Evolutionary conservation across 2,113 vertebrate species (phyloP).

Genomic region (Amphilophus citrinellus): DNA sequence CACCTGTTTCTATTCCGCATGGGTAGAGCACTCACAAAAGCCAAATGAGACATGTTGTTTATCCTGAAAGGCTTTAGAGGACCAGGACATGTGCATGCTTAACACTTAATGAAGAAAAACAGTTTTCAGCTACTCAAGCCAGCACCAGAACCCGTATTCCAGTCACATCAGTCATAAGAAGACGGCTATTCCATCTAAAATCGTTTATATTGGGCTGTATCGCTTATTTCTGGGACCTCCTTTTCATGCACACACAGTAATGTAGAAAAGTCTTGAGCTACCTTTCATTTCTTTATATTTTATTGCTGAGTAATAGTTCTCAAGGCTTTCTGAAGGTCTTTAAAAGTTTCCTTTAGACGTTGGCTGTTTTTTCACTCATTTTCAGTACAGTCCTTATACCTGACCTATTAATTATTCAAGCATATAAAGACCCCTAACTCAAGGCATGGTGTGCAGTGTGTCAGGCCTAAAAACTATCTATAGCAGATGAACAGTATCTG

Average conservation of each 20-base stretch:
- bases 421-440: background rate
- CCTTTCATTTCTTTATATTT: background rate
- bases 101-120: background rate
- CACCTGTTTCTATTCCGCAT: slow-evolving; percentile 71
- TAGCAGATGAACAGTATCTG: background rate
- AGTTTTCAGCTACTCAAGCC: background rate
- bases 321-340: background rate
- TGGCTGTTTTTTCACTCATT: background rate
- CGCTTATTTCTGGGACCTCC: background rate
- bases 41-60: slow-evolving; percentile 40
- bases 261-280: too few relatives aligned
- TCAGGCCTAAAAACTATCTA: background rate
- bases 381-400: background rate
- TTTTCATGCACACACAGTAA: too few relatives aligned
- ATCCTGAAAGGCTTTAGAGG: slow-evolving; percentile 26
- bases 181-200: background rate
- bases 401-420: background rate
- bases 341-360: background rate
- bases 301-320: background rate
- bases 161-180: background rate
- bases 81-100: background rate
- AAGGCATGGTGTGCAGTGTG: background rate
- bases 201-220: background rate
- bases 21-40: slow-evolving; percentile 50
- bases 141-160: too few relatives aligned